Percentiles rank a stretch among this genome's conserved stretches.
Evolutionary conservation across 2,797 vertebrate species (phyloP).

Genomic region (Lacerta agilis): DNA sequence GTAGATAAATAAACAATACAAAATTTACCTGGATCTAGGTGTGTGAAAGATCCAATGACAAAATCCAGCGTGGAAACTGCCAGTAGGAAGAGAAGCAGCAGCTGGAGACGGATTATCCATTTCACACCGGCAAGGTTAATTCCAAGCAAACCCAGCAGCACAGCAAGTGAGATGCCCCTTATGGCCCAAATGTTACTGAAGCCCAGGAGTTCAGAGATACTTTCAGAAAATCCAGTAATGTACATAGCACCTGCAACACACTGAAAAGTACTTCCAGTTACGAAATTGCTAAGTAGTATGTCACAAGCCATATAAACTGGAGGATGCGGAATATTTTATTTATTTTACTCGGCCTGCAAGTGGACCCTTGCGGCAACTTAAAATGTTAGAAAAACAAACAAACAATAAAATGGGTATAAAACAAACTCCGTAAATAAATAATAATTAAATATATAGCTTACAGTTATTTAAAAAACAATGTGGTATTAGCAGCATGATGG

Average conservation of each 20-base stretch:
- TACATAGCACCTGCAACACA: slow-evolving; percentile 98
- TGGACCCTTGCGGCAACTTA: background rate
- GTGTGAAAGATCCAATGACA: slow-evolving; percentile 93
- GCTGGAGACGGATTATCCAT: slow-evolving; percentile 96
- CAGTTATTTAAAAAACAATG: background rate
- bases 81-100: slow-evolving; percentile 90
- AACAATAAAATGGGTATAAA: background rate
- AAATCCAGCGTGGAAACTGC: slow-evolving; percentile 95
- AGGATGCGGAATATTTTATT: background rate
- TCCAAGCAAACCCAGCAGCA: slow-evolving; percentile 90
- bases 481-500: background rate
- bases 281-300: background rate
- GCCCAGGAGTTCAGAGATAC: slow-evolving; percentile 87
- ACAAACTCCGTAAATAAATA: background rate
- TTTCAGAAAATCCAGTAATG: slow-evolving; percentile 96
- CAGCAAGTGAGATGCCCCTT: slow-evolving; percentile 85
- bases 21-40: slow-evolving; percentile 91
- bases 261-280: slow-evolving; percentile 71
- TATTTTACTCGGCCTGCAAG: background rate
- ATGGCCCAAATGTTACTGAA: slow-evolving; percentile 90
- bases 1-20: no score
- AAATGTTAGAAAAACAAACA: no score
- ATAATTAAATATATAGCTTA: background rate
- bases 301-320: background rate
- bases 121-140: slow-evolving; percentile 97